Evolutionary conservation across 2,797 vertebrate genomes (phyloP).

Genomic region (Myotis daubentonii): DNA sequence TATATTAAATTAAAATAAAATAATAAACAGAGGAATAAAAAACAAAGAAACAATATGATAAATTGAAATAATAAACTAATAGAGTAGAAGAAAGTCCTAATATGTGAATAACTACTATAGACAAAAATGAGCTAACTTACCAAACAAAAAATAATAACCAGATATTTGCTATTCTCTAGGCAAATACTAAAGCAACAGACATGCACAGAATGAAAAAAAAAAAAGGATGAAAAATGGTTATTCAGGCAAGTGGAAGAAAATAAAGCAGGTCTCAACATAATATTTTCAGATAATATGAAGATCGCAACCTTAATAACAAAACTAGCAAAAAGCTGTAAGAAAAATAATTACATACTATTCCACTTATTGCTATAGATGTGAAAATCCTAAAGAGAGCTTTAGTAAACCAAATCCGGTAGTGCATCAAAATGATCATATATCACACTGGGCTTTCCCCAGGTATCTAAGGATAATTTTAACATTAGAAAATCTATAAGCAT

Average conservation of each 20-base stretch:
- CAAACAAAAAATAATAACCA: slow-evolving; percentile 30
- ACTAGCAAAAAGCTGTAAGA: not conserved
- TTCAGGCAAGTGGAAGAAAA: not conserved
- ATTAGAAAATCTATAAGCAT: slow-evolving; percentile 2
- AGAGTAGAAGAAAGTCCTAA: not conserved
- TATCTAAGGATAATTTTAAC: not conserved
- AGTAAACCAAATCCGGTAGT: not conserved
- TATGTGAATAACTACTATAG: not conserved
- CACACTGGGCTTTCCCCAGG: not conserved
- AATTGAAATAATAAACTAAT: not conserved
- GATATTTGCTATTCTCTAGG: not conserved
- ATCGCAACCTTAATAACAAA: not conserved
- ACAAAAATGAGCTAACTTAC: not conserved
- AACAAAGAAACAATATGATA: not conserved
- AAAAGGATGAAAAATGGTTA: not conserved
- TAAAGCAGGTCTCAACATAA: not conserved
- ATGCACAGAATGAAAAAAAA: not conserved
- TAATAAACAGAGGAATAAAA: not conserved
- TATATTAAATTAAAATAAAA: not conserved
- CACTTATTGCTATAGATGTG: not conserved
- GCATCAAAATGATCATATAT: not conserved
- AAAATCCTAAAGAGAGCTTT: not conserved
- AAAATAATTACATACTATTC: not conserved
- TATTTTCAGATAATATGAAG: not conserved
- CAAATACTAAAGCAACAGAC: not conserved